Evolutionary conservation across 2,888 invertebrate genomes (phyloP).

Genomic region (Papilio demoleus): DNA sequence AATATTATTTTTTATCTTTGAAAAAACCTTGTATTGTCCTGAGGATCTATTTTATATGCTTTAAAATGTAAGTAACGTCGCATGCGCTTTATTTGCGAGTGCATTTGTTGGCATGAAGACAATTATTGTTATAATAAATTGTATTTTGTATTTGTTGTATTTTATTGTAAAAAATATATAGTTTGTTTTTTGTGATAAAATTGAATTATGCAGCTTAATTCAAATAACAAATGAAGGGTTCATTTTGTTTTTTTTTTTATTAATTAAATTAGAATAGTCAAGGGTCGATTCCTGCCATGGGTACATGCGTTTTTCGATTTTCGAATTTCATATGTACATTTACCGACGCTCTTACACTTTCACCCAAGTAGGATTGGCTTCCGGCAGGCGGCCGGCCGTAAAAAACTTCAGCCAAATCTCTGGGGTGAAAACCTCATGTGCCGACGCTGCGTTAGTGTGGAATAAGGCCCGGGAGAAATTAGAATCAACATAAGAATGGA

Average conservation of each 20-base stretch:
- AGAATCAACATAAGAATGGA: neutral
- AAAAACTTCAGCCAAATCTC: too few relatives aligned
- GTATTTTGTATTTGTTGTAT: neutral
- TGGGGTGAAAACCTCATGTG: too few relatives aligned
- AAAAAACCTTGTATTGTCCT: neutral
- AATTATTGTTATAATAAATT: neutral
- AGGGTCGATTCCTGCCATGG: too few relatives aligned
- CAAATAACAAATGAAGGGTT: neutral
- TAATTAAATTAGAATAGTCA: too few relatives aligned
- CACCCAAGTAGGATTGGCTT: too few relatives aligned
- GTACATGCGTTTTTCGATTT: too few relatives aligned
- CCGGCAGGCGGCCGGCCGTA: too few relatives aligned
- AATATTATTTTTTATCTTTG: neutral
- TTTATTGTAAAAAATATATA: neutral
- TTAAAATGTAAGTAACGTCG: neutral
- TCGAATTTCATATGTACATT: too few relatives aligned
- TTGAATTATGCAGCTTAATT: neutral
- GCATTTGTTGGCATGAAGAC: neutral
- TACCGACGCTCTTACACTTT: too few relatives aligned
- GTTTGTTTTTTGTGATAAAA: neutral
- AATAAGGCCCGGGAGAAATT: too few relatives aligned
- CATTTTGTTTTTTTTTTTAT: neutral
- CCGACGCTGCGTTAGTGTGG: too few relatives aligned
- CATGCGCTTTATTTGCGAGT: neutral
- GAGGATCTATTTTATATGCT: neutral